Evolutionary conservation across 37 sponge, comb jelly and placozoan genomes (phyloP).

Genomic region (Crambe crambe): DNA sequence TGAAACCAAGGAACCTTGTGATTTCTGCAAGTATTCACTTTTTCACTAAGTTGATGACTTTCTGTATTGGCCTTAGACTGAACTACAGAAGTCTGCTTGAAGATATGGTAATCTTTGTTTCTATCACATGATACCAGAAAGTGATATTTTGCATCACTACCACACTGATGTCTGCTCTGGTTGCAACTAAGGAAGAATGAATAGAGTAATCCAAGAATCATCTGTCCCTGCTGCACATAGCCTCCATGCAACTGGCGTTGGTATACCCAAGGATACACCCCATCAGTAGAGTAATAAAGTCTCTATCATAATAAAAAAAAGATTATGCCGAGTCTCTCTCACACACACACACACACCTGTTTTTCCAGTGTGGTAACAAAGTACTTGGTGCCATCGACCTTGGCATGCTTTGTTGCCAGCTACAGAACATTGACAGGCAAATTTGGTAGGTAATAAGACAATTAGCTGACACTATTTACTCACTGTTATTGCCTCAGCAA

Average conservation of each 20-base stretch:
- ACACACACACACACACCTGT: not conserved
- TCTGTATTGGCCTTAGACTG: not conserved
- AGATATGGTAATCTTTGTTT: slow-evolving; percentile 30
- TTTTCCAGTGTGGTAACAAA: not conserved
- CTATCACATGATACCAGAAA: slow-evolving; percentile 22
- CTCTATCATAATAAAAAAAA: slow-evolving; percentile 1
- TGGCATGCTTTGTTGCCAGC: not conserved
- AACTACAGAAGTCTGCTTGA: slow-evolving; percentile 12
- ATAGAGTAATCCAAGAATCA: slow-evolving; percentile 20
- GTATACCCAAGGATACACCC: not conserved
- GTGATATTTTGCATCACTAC: not conserved
- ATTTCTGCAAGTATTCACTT: not conserved
- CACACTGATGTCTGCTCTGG: not conserved
- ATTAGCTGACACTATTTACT: not conserved
- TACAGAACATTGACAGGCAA: not conserved
- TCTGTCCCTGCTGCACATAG: not conserved
- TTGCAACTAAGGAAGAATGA: not conserved
- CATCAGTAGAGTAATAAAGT: slow-evolving; percentile 13
- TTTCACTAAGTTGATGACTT: not conserved
- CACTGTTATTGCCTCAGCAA: not conserved
- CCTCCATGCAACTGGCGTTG: not conserved
- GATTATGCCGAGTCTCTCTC: not conserved
- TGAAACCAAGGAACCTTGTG: not conserved
- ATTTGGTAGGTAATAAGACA: not conserved
- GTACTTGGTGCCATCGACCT: not conserved